Evolutionary conservation across 2,888 invertebrate species (phyloP), one percentile per base, ranked within the genome.

Genomic region (Listrodromus nycthemerus): DNA sequence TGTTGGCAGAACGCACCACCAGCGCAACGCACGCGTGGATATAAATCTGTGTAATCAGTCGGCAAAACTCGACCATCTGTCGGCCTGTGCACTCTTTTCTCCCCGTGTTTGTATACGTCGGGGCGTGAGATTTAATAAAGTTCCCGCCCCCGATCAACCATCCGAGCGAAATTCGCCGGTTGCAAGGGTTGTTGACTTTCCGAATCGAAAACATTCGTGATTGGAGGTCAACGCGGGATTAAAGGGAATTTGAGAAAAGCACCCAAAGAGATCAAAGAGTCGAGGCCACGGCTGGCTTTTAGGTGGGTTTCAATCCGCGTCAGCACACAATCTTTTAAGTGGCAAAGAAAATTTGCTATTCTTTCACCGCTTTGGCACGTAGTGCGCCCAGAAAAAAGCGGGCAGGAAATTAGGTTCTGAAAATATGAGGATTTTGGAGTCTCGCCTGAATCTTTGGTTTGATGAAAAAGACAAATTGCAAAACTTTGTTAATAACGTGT

Each of bases 51-150:
- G 61, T 80, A 80, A 83, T 80, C 83, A 73, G 67, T 83, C 19
- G 63, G 67, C 41, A 65, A 77, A 73, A 77, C 67, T 73, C 66
- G 73, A 80, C 80, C 83, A 83, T 83, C 83, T 83, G 83, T 77
- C 83, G 69, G 61, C 27, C 55, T 21, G 6, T 70, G 61, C 67
- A 21, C 8, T 77, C 66, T 67, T n/a, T 41, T 24, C n/a, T 2
- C 10, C 37, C 37, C 27, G 48, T 52, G 70, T 58, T 37, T 37
- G 37, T 37, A 37, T 66, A 52, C 67, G 63, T 37, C 52, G 13
- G 58, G 10, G 24, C 58, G 27, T 6, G 24, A 45, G 52, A 24
- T 77, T 80, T 71, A 67, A 63, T 78, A 70, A 63, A 69, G 27
- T 55, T 58, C n/a, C 52, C n/a, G 1, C 24, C 58, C 2, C 1